Percentiles rank a stretch among this genome's conserved stretches.
Conservation (phyloP, 2,797 vertebrate species). For the Myotis pilosus region DNA sequence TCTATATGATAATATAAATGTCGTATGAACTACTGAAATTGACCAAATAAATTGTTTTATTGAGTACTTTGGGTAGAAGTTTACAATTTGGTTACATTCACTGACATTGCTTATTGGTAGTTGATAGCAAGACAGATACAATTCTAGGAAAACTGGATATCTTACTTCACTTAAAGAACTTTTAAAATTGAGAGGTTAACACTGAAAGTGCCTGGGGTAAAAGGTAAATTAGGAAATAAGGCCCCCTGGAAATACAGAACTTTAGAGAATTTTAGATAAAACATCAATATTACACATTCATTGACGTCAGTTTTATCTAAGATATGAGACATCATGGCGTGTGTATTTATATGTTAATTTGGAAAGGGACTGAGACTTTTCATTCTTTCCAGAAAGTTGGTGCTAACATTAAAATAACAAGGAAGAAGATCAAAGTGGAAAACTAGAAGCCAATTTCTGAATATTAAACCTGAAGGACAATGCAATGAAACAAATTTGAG, state of each 20-base stretch:
- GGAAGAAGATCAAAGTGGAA: neutral
- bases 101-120: neutral
- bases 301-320: neutral
- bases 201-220: neutral
- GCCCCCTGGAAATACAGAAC: neutral
- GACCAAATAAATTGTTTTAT: neutral
- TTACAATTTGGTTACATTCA: neutral
- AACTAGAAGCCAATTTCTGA: neutral
- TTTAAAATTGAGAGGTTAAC: neutral
- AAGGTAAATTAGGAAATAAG: neutral
- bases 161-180: neutral
- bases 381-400: neutral
- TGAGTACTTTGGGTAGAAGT: neutral
- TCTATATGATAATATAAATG: neutral
- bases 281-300: neutral
- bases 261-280: neutral
- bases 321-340: neutral
- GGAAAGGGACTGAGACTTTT: neutral
- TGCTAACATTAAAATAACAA: neutral
- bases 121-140: neutral
- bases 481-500: neutral
- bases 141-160: neutral
- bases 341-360: neutral
- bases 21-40: neutral
- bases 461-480: neutral